Evolutionary conservation across 2,888 invertebrate species (phyloP).

Genomic region (Cerceris rybyensis): DNA sequence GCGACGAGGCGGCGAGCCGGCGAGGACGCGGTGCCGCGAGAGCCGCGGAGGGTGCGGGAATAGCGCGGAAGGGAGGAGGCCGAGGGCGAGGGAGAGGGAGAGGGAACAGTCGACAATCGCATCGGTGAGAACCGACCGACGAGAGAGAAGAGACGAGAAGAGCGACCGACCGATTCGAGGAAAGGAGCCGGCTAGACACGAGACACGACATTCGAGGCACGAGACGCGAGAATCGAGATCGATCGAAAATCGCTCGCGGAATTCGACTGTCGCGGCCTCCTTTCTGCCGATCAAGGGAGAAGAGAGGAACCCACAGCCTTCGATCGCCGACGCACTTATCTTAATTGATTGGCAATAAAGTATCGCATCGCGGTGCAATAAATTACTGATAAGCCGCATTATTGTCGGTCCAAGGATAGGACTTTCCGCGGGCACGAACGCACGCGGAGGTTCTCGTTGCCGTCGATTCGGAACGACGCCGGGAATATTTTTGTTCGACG

Average conservation of each 20-base stretch:
- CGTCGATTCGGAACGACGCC: constrained; percentile 23
- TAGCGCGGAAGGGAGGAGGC: constrained; percentile 28
- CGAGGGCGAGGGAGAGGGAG: constrained; percentile 18
- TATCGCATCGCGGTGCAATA: constrained; percentile 52
- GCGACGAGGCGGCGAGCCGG: constrained; percentile 10
- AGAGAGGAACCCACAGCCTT: constrained; percentile 13
- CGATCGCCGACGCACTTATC: constrained; percentile 30
- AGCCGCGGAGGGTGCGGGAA: constrained; percentile 12
- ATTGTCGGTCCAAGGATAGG: constrained; percentile 54
- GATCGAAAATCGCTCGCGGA: too few species aligned
- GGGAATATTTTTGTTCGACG: constrained; percentile 38
- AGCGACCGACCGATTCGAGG: not conserved
- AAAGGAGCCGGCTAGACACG: too few species aligned
- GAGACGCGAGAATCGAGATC: too few species aligned
- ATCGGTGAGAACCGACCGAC: constrained; percentile 29
- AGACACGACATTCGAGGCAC: too few species aligned
- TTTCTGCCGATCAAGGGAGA: constrained; percentile 1
- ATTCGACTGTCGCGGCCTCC: too few species aligned
- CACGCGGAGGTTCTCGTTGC: constrained; percentile 15
- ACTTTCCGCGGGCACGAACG: constrained; percentile 10
- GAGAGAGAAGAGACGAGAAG: constrained; percentile 3
- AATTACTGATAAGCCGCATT: constrained; percentile 59
- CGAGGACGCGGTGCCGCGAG: not conserved
- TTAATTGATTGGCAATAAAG: constrained; percentile 54
- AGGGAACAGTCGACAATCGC: constrained; percentile 25